A percentile compares a stretch with the other conserved stretches of the same genome.
phyloP scores from a whole-genome alignment of 2,797 vertebrate species.

The Atherinosoma microstoma region DNA sequence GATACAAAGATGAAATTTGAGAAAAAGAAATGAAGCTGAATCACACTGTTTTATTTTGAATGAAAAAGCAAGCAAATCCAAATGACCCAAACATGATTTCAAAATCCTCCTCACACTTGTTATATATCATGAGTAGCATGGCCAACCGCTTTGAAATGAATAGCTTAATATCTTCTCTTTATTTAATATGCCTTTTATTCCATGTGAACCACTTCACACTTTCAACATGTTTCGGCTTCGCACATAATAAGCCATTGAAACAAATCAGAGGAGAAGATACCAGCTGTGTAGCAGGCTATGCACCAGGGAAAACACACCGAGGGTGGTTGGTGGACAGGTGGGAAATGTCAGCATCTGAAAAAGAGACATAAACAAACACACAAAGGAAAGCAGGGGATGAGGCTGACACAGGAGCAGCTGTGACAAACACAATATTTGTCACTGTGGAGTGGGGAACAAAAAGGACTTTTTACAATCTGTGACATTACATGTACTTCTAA shows the following conservation, averaged over 20 bases:
- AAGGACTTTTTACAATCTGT: conserved; percentile 26
- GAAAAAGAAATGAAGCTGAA: conserved; percentile 1
- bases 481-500: conserved; percentile 7
- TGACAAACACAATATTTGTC: conserved; percentile 41
- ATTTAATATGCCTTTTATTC: conserved; percentile 3
- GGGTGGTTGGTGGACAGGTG: conserved; percentile 59
- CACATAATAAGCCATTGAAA: conserved; percentile 28
- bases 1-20: background rate
- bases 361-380: conserved; percentile 51
- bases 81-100: background rate
- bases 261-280: conserved; percentile 20
- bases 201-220: background rate
- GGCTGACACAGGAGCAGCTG: conserved; percentile 51
- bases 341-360: conserved; percentile 65
- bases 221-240: conserved; percentile 21
- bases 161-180: background rate
- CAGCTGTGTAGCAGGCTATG: conserved; percentile 48
- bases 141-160: background rate
- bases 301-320: conserved; percentile 42
- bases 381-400: conserved; percentile 25
- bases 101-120: background rate
- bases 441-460: conserved; percentile 23
- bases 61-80: background rate
- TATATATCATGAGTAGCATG: background rate
- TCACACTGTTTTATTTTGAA: background rate